These are phyloP conservation scores for Drepanosiphum platanoidis DNA, from an alignment of 2,888 invertebrate species.

Conservation along the genomic window DNA sequence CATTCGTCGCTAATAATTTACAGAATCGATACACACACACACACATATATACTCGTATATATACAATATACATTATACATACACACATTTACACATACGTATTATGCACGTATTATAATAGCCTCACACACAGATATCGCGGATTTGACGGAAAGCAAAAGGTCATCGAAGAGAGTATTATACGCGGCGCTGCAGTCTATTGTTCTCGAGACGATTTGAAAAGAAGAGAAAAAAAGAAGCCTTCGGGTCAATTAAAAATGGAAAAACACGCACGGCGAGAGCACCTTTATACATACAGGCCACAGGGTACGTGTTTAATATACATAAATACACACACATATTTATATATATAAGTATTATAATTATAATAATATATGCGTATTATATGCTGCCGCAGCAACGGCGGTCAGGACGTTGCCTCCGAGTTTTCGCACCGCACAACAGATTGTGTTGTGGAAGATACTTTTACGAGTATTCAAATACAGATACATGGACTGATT, in stretches of 20 bases:
- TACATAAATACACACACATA: neutral
- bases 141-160: neutral
- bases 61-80: neutral
- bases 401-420: too few relatives aligned
- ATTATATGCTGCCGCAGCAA: neutral
- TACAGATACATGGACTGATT: too few relatives aligned
- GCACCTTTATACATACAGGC: too few relatives aligned
- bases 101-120: neutral
- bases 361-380: neutral
- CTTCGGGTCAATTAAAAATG: neutral
- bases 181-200: neutral
- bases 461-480: too few relatives aligned
- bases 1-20: too few relatives aligned
- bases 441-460: too few relatives aligned
- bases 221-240: neutral
- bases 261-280: neutral
- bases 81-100: neutral
- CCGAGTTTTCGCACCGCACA: too few relatives aligned
- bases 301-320: too few relatives aligned
- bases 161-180: neutral
- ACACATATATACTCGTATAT: neutral
- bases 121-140: neutral
- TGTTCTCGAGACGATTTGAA: neutral
- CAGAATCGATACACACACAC: neutral
- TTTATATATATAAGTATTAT: neutral